Evolutionary conservation across 2,113 vertebrate genomes (phyloP), one percentile per base, ranked within the genome.

Genomic region (Orientallactaga bullata): DNA sequence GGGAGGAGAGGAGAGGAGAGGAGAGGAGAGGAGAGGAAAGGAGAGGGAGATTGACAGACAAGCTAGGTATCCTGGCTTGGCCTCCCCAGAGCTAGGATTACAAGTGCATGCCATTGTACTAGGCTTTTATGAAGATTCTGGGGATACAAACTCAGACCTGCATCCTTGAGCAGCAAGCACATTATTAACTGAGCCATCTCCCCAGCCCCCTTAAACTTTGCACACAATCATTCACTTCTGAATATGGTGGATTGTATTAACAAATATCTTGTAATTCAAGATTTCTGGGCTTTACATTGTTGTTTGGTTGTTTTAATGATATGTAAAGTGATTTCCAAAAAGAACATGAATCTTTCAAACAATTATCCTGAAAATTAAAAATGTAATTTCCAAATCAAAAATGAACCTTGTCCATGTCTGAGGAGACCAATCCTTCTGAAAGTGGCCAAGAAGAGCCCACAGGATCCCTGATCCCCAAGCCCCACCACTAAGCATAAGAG

Each of bases 311-410:
- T 37, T 42, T 89, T 74, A 80, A 32, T 68, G 32, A 63, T 26
- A 55, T 24, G 24, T 15, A 61, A 72, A 16, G 1, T 74, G 69
- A 23, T 74, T 94, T 90, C 83, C 37, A 11, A 35, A 89, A 51
- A 42, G 72, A 47, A 72, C 12, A 32, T 47, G 37, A 86, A 51
- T 87, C 24, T 66, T 93, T 92, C 21, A 68, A 90, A 74, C 69
- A 51, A 55, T 24, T 83, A 88, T n/a, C 58, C 47, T 88, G 39
- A 84, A 89, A 90, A 69, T 74, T 88, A 37, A 88, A 95, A 91
- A 26, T 61, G 24, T 15, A 30, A 68, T 32, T 88, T 79, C 28
- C 51, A 76, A 95, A 88, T 71, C 88, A 78, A 88, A 85, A 69
- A 30, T 42, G 39, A 74, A 55, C 88, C 84, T 74, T 63, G 28